These are phyloP conservation scores for Engystomops pustulosus DNA, from an alignment of 2,113 vertebrate species.

Conservation along the genomic window DNA sequence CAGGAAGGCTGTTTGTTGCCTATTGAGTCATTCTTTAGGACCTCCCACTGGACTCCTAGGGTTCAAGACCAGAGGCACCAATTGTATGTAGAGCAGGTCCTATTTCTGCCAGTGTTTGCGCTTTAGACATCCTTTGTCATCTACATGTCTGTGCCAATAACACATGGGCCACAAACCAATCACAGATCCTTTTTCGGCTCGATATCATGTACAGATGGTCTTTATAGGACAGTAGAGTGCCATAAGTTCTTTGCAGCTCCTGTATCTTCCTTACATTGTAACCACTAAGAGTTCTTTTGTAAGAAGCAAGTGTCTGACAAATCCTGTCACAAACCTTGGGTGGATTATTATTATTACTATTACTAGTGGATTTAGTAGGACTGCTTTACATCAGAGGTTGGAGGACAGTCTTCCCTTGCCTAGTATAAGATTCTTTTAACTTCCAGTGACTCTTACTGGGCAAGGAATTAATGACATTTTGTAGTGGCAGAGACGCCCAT, in stretches of 20 bases:
- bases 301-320: neutral
- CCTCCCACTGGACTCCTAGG: too few relatives aligned
- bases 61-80: too few relatives aligned
- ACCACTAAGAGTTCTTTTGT: conserved; percentile 8
- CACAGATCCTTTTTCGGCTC: too few relatives aligned
- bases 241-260: too few relatives aligned
- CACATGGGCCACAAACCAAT: too few relatives aligned
- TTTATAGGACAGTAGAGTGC: too few relatives aligned
- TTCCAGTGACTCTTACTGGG: neutral
- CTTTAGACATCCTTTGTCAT: too few relatives aligned
- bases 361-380: neutral
- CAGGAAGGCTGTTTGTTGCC: too few relatives aligned
- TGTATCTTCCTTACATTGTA: neutral
- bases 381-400: conserved; percentile 33
- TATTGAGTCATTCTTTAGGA: neutral
- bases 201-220: too few relatives aligned
- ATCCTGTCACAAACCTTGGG: conserved; percentile 1
- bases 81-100: too few relatives aligned
- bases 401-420: neutral
- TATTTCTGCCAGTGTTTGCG: too few relatives aligned
- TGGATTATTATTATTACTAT: conserved; percentile 9
- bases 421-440: neutral
- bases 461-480: neutral
- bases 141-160: too few relatives aligned
- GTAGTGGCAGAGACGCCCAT: neutral